Base-by-base conservation (phyloP, 2,797 vertebrate genomes). In the Coregonus ussuriensis region DNA sequence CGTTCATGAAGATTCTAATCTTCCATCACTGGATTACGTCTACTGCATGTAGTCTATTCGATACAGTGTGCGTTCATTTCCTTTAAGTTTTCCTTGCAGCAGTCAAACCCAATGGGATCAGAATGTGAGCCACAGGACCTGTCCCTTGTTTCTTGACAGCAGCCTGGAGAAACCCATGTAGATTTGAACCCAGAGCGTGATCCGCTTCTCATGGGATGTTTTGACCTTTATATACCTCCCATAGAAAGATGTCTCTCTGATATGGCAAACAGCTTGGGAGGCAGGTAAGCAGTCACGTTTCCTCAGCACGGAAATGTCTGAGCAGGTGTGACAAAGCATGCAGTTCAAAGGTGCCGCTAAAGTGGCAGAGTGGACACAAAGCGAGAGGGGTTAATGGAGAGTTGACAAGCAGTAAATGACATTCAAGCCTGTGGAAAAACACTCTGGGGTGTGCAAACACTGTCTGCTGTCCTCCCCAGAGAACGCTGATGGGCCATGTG, bases 361-460 rank as follows among this genome's bases (percentile, higher is more conserved):
- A 63, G 85, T 83, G 52, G 66, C 82, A 79, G 77, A 88, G 85
- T 89, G 85, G 85, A 78, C 80, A 68, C 3, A 70, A 78, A 21
- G 74, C 41, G 41, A 69, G 31, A 81, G 76, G 65, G 47, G 71
- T 81, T 88, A 91, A 90, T 89, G 83, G 83, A 77, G 83, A 84
- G 78, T 76, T 90, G 91, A 91, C 82, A 71, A 88, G 86, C 84
- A 82, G 84, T 83, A 90, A 90, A 89, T 88, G 80, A 68, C 84
- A 80, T 83, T 77, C 71, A 72, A 76, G 75, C 75, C 7, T 33
- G 76, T 68, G 83, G 81, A 86, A 86, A 86, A 81, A 84, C 83
- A 87, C 70, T 51, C 79, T 76, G 83, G 75, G 76, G 82, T 84
- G 81, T 80, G 81, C 78, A 85, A 86, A 89, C 72, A 87, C 77